These are phyloP conservation scores for Melierax canorus DNA, from an alignment of 2,113 vertebrate species.

Conservation along the genomic window DNA sequence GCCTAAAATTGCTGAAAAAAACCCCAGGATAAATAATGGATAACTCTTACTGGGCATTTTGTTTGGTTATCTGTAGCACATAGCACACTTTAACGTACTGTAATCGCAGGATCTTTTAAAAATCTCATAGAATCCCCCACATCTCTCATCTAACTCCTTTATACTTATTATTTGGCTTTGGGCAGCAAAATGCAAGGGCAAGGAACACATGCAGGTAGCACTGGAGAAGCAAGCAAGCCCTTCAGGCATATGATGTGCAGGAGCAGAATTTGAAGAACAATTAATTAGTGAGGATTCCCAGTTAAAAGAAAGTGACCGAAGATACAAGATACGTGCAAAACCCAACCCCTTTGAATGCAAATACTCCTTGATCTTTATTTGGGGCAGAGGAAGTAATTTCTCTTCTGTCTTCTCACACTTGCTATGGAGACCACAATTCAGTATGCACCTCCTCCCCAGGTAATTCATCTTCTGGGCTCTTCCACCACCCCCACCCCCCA, in stretches of 20 bases:
- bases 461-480: neutral
- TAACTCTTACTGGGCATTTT: neutral
- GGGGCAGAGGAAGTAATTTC: constrained; percentile 24
- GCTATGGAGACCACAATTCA: neutral
- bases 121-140: neutral
- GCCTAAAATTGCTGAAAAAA: neutral
- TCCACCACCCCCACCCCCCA: neutral
- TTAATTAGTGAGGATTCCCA: constrained; percentile 25
- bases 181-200: neutral
- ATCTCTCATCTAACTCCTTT: neutral
- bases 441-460: neutral
- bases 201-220: neutral
- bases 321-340: neutral
- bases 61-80: neutral
- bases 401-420: constrained; percentile 29
- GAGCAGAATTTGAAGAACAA: constrained; percentile 4
- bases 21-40: neutral
- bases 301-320: constrained; percentile 38
- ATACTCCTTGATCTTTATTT: constrained; percentile 38
- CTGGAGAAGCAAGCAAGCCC: neutral
- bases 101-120: neutral
- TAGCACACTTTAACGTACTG: neutral
- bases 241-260: neutral
- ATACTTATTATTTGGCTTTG: neutral
- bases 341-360: constrained; percentile 2